phyloP scores from a whole-genome alignment of 92 coral and sea anemone genomes.

The Actinernus sp. region DNA sequence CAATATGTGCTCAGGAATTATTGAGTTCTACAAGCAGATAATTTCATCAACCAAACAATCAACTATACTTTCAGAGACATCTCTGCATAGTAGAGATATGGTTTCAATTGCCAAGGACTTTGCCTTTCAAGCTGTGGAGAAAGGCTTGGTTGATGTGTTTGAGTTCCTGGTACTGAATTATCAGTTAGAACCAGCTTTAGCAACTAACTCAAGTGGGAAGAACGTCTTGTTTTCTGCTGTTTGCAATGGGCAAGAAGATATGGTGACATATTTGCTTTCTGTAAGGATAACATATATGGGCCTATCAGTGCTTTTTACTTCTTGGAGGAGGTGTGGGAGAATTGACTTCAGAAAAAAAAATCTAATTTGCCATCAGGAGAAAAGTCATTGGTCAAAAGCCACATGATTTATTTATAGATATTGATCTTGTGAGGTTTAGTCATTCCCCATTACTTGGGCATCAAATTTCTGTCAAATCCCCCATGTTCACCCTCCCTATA shows the following conservation, averaged over 20 bases:
- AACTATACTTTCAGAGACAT: not conserved
- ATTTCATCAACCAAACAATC: conserved; percentile 1
- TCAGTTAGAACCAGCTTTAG: conserved; percentile 41
- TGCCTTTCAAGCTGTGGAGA: conserved; percentile 81
- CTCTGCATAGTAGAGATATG: conserved; percentile 43
- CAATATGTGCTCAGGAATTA: conserved; percentile 62
- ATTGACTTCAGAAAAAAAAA: no score
- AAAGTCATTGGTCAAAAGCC: no score
- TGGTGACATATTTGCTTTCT: conserved; percentile 64
- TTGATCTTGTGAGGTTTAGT: no score
- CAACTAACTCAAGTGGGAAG: conserved; percentile 44
- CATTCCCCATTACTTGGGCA: no score
- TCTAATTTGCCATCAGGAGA: no score
- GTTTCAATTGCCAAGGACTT: conserved; percentile 56
- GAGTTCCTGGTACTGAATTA: conserved; percentile 57
- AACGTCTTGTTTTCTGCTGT: conserved; percentile 80
- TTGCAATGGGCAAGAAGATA: conserved; percentile 60
- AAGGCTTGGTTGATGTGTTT: conserved; percentile 80
- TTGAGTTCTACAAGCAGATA: conserved; percentile 69
- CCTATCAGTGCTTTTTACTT: no score
- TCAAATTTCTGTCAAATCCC: no score
- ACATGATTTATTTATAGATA: no score
- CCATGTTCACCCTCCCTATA: no score
- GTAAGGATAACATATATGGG: no score
- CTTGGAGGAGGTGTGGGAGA: no score